Base-by-base conservation (phyloP, 2,888 invertebrate genomes). In the Hemicrepidius hirtus region DNA sequence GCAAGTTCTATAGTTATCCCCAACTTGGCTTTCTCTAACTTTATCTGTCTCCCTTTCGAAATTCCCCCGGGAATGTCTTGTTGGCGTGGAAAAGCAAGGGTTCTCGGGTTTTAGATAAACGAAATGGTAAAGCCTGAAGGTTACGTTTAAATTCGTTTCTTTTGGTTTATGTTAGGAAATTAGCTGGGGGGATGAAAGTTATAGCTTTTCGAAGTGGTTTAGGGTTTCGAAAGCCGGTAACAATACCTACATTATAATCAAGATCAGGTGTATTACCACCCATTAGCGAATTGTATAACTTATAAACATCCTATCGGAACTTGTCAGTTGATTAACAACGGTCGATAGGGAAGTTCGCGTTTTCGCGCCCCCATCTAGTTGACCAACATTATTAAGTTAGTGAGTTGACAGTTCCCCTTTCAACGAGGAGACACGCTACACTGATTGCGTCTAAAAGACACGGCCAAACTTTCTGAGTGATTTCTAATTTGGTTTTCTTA, bases 361-460 rank as follows among this genome's bases (percentile, higher is more conserved):
- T 24, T 53, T 53, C 13, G 13, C 53, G 28, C 53, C 7, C n/a
- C 28, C 13, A 44, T 44, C 18, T 1, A 18, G 53, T 24, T 50
- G 53, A 53, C 53, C 53, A 28, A 13, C 28, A 28, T 53, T 53
- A 53, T 53, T 53, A 28, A 53, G 53, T 53, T 53, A 53, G 53
- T 7, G 13, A 32, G 28, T 28, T 53, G 53, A 28, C 53, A 28
- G 53, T 28, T 53, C 28, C 32, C 44, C 18, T 44, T 16, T 16
- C 7, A 44, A 44, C 13, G 44, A 9, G 53, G 13, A 1, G 5
- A 3, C 13, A 53, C 28, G 28, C 53, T 2, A 53, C 53, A 7
- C 28, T 53, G 53, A 24, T 28, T 53, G 28, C 53, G 53, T 53
- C 13, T 28, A 13, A 13, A 53, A 53, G 53, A 53, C 13, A 24